Evolutionary conservation across 2,888 invertebrate species (phyloP).

Genomic region (Mechanitis messenoides): DNA sequence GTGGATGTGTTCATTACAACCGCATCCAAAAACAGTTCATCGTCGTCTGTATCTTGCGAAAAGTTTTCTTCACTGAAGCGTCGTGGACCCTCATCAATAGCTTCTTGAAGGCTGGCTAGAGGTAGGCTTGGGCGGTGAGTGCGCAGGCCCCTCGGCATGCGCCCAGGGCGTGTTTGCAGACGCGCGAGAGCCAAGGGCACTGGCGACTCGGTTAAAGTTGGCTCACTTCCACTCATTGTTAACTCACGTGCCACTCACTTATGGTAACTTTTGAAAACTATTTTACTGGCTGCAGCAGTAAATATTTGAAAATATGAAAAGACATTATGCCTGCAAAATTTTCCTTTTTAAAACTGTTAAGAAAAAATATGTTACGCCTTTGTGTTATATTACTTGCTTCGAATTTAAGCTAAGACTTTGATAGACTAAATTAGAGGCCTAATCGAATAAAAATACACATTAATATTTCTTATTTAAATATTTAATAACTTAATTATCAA

Average conservation of each 20-base stretch:
- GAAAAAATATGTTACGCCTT: not conserved
- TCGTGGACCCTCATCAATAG: constrained; percentile 62
- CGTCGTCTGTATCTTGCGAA: constrained; percentile 60
- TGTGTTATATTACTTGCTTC: not conserved
- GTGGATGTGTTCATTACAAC: constrained; percentile 44
- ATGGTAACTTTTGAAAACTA: constrained; percentile 33
- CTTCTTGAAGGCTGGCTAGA: constrained; percentile 67
- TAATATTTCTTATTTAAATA: too few species aligned
- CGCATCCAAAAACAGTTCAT: constrained; percentile 57
- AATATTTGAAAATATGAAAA: constrained; percentile 11
- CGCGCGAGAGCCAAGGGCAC: constrained; percentile 69
- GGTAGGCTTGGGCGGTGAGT: constrained; percentile 64
- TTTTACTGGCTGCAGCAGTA: constrained; percentile 20
- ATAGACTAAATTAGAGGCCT: too few species aligned
- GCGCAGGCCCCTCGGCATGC: constrained; percentile 51
- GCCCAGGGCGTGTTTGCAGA: constrained; percentile 55
- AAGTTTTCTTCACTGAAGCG: constrained; percentile 63
- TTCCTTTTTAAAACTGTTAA: not conserved
- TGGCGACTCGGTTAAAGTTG: constrained; percentile 68
- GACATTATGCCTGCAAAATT: constrained; percentile 12
- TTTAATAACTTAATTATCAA: too few species aligned
- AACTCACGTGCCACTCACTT: constrained; percentile 36
- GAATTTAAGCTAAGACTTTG: not conserved
- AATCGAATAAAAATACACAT: too few species aligned
- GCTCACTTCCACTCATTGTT: constrained; percentile 64